Percentiles rank a stretch among this genome's conserved stretches.
phyloP scores from a whole-genome alignment of 1,140 invertebrate genomes.

The Zaprionus ornatus region DNA sequence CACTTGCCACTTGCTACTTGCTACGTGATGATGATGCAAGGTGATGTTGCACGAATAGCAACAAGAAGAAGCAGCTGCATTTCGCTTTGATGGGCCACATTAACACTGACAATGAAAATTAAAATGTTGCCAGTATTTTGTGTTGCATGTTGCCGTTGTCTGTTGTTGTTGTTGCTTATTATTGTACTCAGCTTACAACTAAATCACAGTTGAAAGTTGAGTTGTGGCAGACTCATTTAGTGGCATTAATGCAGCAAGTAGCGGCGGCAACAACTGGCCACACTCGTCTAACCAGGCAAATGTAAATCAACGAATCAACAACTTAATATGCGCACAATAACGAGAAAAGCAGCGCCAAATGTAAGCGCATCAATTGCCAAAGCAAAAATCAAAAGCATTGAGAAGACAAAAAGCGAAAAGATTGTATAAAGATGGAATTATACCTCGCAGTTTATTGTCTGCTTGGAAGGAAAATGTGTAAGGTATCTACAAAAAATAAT shows the following conservation, averaged over 20 bases:
- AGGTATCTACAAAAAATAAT: too few relatives aligned
- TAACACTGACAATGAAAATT: constrained; percentile 60
- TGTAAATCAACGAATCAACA: constrained; percentile 76
- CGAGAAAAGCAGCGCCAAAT: constrained; percentile 20
- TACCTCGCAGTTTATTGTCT: background rate
- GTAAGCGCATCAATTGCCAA: constrained; percentile 13
- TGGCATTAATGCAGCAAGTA: constrained; percentile 18
- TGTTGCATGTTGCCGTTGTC: background rate
- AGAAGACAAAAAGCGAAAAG: background rate
- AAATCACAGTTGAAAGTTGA: constrained; percentile 30
- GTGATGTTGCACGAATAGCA: background rate
- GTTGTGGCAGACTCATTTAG: constrained; percentile 40
- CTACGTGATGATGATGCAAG: constrained; percentile 5
- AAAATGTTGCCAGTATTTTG: constrained; percentile 30
- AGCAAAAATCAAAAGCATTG: background rate
- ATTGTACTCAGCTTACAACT: background rate
- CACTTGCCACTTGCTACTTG: constrained; percentile 10
- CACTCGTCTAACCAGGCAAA: constrained; percentile 17
- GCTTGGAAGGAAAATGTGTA: too few relatives aligned
- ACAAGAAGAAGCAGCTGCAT: background rate
- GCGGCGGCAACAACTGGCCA: background rate
- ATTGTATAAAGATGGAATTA: background rate
- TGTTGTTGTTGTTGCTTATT: background rate
- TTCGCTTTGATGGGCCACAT: constrained; percentile 42
- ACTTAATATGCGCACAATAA: constrained; percentile 70